These are phyloP conservation scores for Heliocidaris tuberculata DNA, from an alignment of 35 echinoderm and acorn worm species.

Conservation along the genomic window DNA sequence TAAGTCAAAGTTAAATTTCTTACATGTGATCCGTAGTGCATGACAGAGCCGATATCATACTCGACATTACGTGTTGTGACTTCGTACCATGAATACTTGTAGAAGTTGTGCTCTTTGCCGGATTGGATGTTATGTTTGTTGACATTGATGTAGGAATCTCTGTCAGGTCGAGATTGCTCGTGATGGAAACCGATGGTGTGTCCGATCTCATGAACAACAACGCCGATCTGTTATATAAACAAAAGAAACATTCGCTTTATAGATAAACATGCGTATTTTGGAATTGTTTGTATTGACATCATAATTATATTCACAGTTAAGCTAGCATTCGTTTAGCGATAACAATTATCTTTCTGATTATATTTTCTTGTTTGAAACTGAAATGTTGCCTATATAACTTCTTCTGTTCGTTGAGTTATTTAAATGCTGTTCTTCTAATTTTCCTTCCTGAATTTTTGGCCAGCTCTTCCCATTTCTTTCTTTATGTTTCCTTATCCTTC, in stretches of 20 bases:
- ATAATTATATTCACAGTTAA: no score
- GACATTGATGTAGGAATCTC: slow-evolving; percentile 56
- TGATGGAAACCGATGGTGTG: slow-evolving; percentile 69
- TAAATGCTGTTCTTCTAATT: no score
- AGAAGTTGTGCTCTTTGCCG: slow-evolving; percentile 41
- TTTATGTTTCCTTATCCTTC: no score
- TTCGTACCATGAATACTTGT: slow-evolving; percentile 5
- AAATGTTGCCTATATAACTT: no score
- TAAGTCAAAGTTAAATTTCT: background rate
- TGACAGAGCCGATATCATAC: slow-evolving; percentile 71
- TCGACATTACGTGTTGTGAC: slow-evolving; percentile 58
- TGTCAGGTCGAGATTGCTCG: slow-evolving; percentile 67
- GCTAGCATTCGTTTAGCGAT: no score
- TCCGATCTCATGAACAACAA: slow-evolving; percentile 60
- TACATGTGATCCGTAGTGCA: slow-evolving; percentile 76
- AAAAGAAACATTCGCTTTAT: background rate
- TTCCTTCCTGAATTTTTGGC: no score
- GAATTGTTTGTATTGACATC: no score
- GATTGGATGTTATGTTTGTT: slow-evolving; percentile 31
- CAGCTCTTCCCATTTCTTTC: no score
- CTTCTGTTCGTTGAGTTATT: no score
- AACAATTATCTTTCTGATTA: no score
- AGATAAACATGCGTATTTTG: background rate
- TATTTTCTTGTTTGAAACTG: no score
- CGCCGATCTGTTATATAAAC: slow-evolving; percentile 51